Base-by-base conservation (phyloP, 2,797 vertebrate genomes). In the Pseudochromis fuscus region DNA sequence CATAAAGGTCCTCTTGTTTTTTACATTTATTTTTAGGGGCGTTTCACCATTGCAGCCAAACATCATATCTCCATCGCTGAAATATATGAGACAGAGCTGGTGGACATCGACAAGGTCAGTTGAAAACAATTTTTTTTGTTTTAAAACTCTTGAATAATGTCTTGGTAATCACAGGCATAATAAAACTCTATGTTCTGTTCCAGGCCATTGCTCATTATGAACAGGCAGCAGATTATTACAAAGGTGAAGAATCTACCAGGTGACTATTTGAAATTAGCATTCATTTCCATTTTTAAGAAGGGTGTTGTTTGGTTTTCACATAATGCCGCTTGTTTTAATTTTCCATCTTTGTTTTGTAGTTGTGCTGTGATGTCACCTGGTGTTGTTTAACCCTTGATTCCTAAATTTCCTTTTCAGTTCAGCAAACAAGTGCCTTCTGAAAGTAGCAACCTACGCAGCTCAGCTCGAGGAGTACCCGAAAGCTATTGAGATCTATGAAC, bases 341-440 rank as follows among this genome's bases (percentile, higher is more conserved):
- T 13, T 35, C 3, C 33, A 13, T 35, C 33, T 42, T 42, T 42
- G 40, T 19, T 42, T 42, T 42, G 9, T 19, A 19, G 1, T 18
- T 19, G 18, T 19, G 40, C 18, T 27, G 37, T 25, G 31, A 4
- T 8, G 10, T 25, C 11, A 44, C n/a, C 10, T 45, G 42, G 4
- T 23, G 3, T 4, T 45, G n/a, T n/a, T 16, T 38, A 38, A 38
- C 16, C 10, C 9, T 12, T 9, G 1, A 2, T 12, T 15, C 7
- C 62, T 5, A 0, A 7, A 62, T 72, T 69, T 19, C 1, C 1
- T 58, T 67, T 79, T 60, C 49, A 91, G 90, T 79, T 94, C 93
- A 55, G 96, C 97, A 45, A 98, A 98, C 93, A 98, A 98, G 92
- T 98, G 96, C 89, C 93, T 98, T 77, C 93, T 98, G 79, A 98